Evolutionary conservation across 2,797 vertebrate species (phyloP).

Genomic region (Taeniopygia guttata): DNA sequence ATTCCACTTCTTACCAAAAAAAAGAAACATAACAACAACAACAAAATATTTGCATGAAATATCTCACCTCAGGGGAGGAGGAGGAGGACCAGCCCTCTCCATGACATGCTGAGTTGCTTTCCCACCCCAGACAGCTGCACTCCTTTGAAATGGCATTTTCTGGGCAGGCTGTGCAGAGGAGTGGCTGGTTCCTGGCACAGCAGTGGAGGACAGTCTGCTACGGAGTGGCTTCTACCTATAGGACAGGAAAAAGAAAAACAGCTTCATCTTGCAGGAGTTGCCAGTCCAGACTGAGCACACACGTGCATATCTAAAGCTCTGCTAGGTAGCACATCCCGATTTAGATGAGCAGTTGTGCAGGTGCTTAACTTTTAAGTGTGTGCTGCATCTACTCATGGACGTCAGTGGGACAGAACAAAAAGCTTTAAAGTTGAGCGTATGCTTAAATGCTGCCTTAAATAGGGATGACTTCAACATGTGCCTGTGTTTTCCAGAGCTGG

Average conservation of each 20-base stretch:
- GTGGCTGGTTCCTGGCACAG: not conserved
- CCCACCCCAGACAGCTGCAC: not conserved
- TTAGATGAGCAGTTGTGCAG: not conserved
- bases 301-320: not conserved
- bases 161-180: not conserved
- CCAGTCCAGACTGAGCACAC: not conserved
- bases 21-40: not conserved
- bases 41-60: not conserved
- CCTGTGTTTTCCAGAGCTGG: conserved; percentile 35
- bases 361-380: not conserved
- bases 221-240: not conserved
- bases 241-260: not conserved
- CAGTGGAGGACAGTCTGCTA: not conserved
- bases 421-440: conserved; percentile 17
- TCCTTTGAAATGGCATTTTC: not conserved
- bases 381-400: not conserved
- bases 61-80: not conserved
- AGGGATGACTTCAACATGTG: conserved; percentile 23
- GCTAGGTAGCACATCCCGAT: not conserved
- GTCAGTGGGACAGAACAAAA: not conserved
- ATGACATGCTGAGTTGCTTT: not conserved
- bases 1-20: not conserved
- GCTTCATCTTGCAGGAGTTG: not conserved
- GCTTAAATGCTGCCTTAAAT: conserved; percentile 57
- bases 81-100: not conserved